Evolutionary conservation across 2,797 vertebrate genomes (phyloP).

Genomic region (Amblyopsis hoosieri): DNA sequence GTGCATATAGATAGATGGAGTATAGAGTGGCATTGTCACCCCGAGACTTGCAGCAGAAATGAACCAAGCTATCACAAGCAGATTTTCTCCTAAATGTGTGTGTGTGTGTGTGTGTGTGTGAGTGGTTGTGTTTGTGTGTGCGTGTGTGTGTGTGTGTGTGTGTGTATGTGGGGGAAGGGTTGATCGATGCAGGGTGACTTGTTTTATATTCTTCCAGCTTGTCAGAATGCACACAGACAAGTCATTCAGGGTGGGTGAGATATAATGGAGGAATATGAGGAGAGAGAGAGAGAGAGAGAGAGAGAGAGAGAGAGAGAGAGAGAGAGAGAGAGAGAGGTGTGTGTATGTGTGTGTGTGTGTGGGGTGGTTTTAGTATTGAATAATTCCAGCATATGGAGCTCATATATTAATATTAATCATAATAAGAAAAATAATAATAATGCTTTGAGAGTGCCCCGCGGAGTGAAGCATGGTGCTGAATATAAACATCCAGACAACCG

Average conservation of each 20-base stretch:
- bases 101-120: constrained; percentile 8
- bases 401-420: constrained; percentile 24
- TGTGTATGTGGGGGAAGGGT: constrained; percentile 12
- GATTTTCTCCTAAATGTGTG: constrained; percentile 27
- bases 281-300: constrained; percentile 20
- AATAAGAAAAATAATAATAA: constrained; percentile 47
- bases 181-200: constrained; percentile 50
- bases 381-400: constrained; percentile 7
- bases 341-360: too few species aligned
- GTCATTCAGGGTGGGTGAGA: constrained; percentile 43
- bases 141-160: constrained; percentile 21
- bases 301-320: constrained; percentile 23
- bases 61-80: constrained; percentile 35
- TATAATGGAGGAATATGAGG: constrained; percentile 41
- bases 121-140: constrained; percentile 1
- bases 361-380: constrained; percentile 23
- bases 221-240: constrained; percentile 48
- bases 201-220: constrained; percentile 64
- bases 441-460: constrained; percentile 23
- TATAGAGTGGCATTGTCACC: constrained; percentile 45
- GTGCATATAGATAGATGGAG: constrained; percentile 2
- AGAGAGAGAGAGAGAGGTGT: constrained; percentile 20
- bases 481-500: not conserved
- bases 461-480: constrained; percentile 14
- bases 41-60: constrained; percentile 31